Base-by-base conservation (phyloP, 2,113 vertebrate species). In the Tricholaema leucomelas region DNA sequence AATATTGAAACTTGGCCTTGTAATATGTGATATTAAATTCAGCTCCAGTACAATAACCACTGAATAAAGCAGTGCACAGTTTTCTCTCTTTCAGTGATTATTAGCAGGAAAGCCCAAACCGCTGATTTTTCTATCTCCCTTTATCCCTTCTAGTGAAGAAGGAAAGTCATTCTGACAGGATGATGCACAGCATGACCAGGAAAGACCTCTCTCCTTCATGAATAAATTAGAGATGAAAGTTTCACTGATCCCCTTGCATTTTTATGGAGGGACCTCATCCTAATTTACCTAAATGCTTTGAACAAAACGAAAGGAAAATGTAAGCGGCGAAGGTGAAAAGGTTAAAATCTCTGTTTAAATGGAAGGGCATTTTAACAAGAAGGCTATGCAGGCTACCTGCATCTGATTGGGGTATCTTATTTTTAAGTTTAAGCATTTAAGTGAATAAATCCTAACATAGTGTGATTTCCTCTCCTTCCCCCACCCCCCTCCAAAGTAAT, bases 201-300 rank as follows among this genome's bases (percentile, higher is more conserved):
- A 95, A 92, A 94, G 97, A 96, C 97, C 96, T 97, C 55, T 95
- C 91, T 96, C 95, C 97, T 97, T 98, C 97, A 97, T 97, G 97
- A 98, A 98, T 98, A 98, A 98, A 98, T 97, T 98, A 98, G 94
- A 98, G 96, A 96, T 97, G 97, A 97, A 97, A 97, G 97, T 97
- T 98, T 96, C 96, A 98, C 97, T 91, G 95, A 97, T 96, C 96
- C 97, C 97, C 96, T 97, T 96, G 95, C 95, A 97, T 97, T 97
- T 97, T 97, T 96, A 97, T 97, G 96, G 97, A 96, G 91, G 95
- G 90, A 95, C 96, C 94, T 96, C 90, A 85, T 96, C 97, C 97
- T 97, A 96, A 98, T 98, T 98, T 98, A 96, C 97, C 97, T 97
- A 97, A 97, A 98, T 97, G 97, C 96, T 97, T 96, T 96, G 97